Base-by-base conservation (phyloP, 2,113 vertebrate genomes). In the Nibea albiflora region DNA sequence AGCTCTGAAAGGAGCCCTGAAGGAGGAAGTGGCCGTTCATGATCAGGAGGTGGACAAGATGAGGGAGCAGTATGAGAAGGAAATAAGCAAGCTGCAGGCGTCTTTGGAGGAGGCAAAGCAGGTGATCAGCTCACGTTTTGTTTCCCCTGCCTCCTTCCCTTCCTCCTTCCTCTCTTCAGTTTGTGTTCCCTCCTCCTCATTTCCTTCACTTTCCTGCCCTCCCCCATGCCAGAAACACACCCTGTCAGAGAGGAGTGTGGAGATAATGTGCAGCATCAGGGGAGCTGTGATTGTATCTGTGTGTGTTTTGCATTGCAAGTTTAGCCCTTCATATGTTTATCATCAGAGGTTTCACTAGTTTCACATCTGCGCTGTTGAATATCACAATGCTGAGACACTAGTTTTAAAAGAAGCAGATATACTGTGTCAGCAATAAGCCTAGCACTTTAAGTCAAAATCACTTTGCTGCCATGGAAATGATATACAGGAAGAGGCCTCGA, bases 21-120 rank as follows among this genome's bases (percentile, higher is more conserved):
- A 99, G 89, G 98, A 98, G 70, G 98, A 99, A 87, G 98, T 99
- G n/a, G 95, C 97, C 5, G 96, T 93, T 84, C 98, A 99, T 0
- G 98, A 99, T 83, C 95, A 93, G 89, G 98, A 99, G 89, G 95
- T 98, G 91, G 98, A 99, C 92, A 96, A 94, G 85, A 96, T 99
- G 72, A 97, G 93, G 93, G 98, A 98, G 49, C 96, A 98, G 54
- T 97, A 98, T 0, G 93, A 96, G n/a, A 94, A 95, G 4, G 97
- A 99, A 88, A 92, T 98, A 68, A 94, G 90, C 47, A 85, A 82
- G 69, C 93, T 99, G 54, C 92, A 95, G 5, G 84, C 90, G 20
- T 95, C 93, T 17, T 89, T 98, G 86, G 96, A 96, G 52, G 97
- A 96, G 73, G 94, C 95, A 15, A 93, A 95, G 50, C 95, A 97